phyloP scores from a whole-genome alignment of 1,140 invertebrate species.

The Drosophila lacteicornis region DNA sequence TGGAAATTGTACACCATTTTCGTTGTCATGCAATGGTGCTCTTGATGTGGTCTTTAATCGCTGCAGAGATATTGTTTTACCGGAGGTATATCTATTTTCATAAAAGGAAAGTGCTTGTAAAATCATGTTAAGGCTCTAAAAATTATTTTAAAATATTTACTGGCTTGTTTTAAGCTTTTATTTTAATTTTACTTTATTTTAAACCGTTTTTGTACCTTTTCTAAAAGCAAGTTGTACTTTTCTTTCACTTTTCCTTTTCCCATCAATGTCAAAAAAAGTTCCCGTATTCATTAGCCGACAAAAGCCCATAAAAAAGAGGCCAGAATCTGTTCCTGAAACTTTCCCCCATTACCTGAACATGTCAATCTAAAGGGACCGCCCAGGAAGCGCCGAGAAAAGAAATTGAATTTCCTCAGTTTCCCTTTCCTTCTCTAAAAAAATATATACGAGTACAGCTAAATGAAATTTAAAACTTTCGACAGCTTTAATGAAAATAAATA shows the following conservation, averaged over 20 bases:
- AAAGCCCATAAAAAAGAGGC: constrained; percentile 33
- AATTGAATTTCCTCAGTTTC: constrained; percentile 41
- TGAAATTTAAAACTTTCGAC: constrained; percentile 80
- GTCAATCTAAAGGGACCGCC: constrained; percentile 41
- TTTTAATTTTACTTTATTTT: background rate
- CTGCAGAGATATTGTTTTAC: constrained; percentile 15
- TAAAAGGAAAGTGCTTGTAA: constrained; percentile 32
- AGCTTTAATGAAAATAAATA: constrained; percentile 80
- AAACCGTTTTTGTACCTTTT: background rate
- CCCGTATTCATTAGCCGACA: constrained; percentile 55
- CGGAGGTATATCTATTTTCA: background rate
- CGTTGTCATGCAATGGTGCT: constrained; percentile 23
- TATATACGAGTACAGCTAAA: constrained; percentile 40
- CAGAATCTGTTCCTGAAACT: constrained; percentile 37
- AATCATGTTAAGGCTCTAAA: too few relatives aligned
- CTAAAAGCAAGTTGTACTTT: too few relatives aligned
- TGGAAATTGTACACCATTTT: constrained; percentile 41
- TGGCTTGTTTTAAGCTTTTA: background rate
- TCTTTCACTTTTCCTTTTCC: background rate
- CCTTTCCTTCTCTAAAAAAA: constrained; percentile 6
- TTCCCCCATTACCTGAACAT: constrained; percentile 31
- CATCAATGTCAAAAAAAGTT: constrained; percentile 10
- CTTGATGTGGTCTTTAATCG: constrained; percentile 5
- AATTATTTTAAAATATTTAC: background rate
- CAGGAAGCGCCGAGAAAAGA: constrained; percentile 17